Base-by-base conservation (phyloP, 2,888 invertebrate genomes). In the Endotricha flammealis region DNA sequence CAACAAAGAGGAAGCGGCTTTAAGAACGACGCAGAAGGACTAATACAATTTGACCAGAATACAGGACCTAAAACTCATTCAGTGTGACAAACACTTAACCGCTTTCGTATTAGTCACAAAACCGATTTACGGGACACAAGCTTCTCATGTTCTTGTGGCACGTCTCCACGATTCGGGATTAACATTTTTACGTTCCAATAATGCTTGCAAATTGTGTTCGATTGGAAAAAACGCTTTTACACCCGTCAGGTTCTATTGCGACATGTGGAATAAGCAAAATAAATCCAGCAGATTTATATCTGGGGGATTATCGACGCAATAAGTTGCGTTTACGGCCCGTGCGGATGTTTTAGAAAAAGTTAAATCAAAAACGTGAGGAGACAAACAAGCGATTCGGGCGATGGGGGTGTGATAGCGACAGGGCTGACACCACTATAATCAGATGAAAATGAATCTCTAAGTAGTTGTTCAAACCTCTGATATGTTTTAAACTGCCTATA, bases 311-410 rank as follows among this genome's bases (percentile, higher is more conserved):
- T 65, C 61, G 64, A 54, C 54, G 68, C 62, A 62, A 68, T 68
- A 69, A 61, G 61, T 60, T 52, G 50, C 50, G 39, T 33, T 39
- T 17, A 31, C 36, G 37, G 37, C 51, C 53, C 39, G 44, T 47
- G 49, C 50, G 52, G 51, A 50, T 51, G 57, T 56, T 61, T 64
- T 63, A 55, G 59, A 65, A 67, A 68, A 74, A 73, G 67, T 75
- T 77, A 74, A 77, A 79, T 77, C 75, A 74, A 73, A 75, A 72
- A 77, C 75, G 77, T 76, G 77, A 72, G 68, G 57, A 56, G 71
- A 66, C 71, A 71, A 70, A 69, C 68, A 65, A 66, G 60, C 45
- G 37, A 32, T 20, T 20, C 6, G 20, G 20, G 7, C 8, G 20
- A 4, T 7, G 20, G 20, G 20, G 20, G 20, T 7, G 20, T 20